phyloP scores from a whole-genome alignment of 2,797 vertebrate genomes.

The Anguilla megastoma region DNA sequence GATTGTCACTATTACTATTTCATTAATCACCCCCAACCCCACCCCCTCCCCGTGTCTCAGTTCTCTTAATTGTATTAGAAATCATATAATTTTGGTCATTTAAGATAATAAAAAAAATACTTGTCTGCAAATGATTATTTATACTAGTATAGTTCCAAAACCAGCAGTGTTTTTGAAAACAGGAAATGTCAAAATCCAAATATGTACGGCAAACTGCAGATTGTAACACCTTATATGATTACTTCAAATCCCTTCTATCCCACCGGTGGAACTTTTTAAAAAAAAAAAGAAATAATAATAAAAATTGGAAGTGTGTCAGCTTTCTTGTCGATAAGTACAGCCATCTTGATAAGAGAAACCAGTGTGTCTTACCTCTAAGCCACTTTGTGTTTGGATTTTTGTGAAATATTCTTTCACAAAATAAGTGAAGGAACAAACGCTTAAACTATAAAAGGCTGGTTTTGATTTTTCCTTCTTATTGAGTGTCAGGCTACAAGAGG shows the following conservation, averaged over 20 bases:
- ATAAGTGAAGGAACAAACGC: neutral
- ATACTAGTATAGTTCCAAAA: neutral
- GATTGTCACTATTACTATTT: neutral
- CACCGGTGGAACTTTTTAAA: neutral
- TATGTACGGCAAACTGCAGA: neutral
- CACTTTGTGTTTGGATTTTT: neutral
- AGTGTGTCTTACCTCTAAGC: neutral
- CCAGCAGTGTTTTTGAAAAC: neutral
- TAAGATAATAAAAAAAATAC: neutral
- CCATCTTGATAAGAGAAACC: neutral
- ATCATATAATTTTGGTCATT: neutral
- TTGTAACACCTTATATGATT: neutral
- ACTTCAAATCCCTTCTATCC: neutral
- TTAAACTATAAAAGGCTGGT: neutral
- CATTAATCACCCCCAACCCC: no score
- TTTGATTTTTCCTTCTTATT: neutral
- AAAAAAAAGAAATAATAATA: neutral
- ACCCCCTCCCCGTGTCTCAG: neutral
- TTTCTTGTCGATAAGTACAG: neutral
- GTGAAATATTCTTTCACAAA: neutral
- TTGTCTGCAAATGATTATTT: neutral
- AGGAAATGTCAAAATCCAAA: neutral
- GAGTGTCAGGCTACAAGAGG: no score
- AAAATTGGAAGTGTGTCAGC: neutral
- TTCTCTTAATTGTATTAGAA: neutral